These are phyloP conservation scores for Ypsolopha scabrella DNA, from an alignment of 2,888 invertebrate genomes.

Conservation along the genomic window DNA sequence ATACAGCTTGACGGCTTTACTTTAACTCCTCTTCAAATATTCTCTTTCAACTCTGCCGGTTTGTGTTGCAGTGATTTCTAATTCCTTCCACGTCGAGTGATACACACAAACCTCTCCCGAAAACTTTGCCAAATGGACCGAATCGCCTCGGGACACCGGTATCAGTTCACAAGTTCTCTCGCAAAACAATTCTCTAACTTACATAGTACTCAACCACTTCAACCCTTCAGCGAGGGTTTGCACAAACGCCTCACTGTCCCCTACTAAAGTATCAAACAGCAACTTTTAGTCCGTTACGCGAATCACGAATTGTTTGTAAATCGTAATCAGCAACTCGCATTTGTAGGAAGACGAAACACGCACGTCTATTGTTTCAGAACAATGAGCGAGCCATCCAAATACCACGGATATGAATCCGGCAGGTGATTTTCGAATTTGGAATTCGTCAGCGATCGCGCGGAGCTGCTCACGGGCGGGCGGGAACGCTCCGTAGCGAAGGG, in stretches of 20 bases:
- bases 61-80: conserved; percentile 6
- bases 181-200: conserved; percentile 1
- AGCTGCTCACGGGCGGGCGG: conserved; percentile 17
- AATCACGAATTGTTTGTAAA: neutral
- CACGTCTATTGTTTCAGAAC: neutral
- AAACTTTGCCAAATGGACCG: neutral
- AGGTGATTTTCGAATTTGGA: neutral
- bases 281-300: neutral
- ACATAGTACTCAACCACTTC: conserved; percentile 2
- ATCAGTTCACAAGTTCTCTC: neutral
- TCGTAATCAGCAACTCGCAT: neutral
- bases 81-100: conserved; percentile 4
- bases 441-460: neutral
- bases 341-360: neutral
- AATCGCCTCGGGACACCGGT: neutral
- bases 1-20: conserved; percentile 62
- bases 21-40: conserved; percentile 19
- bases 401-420: too few species aligned
- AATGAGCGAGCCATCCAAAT: neutral
- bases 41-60: conserved; percentile 8
- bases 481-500: conserved; percentile 44
- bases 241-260: neutral
- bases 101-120: neutral
- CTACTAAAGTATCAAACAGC: neutral
- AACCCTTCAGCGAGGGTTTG: neutral